Conservation (phyloP, 1,140 invertebrate species). For the Saccostrea cuccullata region DNA sequence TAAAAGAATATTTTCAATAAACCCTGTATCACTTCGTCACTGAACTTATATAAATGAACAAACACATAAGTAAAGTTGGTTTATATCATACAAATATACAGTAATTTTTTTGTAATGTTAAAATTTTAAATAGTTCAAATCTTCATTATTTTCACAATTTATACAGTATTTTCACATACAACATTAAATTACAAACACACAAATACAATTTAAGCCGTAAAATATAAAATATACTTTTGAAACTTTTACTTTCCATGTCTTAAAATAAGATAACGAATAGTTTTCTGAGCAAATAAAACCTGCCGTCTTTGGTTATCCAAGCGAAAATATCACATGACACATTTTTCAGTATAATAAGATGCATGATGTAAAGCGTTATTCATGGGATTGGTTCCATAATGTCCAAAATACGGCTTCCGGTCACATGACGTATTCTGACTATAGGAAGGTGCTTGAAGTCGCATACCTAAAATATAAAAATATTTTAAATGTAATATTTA, state of each 20-base stretch:
- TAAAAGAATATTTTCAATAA: too few relatives aligned
- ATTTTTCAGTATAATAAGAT: conserved; percentile 61
- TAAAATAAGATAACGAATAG: neutral
- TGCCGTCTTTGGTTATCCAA: neutral
- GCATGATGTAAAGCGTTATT: conserved; percentile 56
- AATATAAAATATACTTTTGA: neutral
- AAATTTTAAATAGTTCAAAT: neutral
- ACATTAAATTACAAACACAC: conserved; percentile 34
- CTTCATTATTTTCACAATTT: neutral
- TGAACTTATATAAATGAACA: too few relatives aligned
- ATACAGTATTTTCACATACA: conserved; percentile 31
- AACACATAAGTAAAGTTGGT: neutral
- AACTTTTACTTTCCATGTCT: neutral
- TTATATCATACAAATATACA: conserved; percentile 25
- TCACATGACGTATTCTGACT: conserved; percentile 59
- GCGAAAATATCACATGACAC: conserved; percentile 55
- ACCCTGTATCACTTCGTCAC: too few relatives aligned
- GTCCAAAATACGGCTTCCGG: conserved; percentile 60
- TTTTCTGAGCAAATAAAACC: conserved; percentile 15
- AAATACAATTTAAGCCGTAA: neutral
- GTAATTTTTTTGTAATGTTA: neutral
- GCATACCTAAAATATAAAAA: conserved; percentile 59
- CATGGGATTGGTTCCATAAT: conserved; percentile 60
- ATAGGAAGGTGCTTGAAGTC: conserved; percentile 55
- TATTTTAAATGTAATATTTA: neutral